Base-by-base conservation (phyloP, 2,888 invertebrate genomes). In the Drosophila rellima region DNA sequence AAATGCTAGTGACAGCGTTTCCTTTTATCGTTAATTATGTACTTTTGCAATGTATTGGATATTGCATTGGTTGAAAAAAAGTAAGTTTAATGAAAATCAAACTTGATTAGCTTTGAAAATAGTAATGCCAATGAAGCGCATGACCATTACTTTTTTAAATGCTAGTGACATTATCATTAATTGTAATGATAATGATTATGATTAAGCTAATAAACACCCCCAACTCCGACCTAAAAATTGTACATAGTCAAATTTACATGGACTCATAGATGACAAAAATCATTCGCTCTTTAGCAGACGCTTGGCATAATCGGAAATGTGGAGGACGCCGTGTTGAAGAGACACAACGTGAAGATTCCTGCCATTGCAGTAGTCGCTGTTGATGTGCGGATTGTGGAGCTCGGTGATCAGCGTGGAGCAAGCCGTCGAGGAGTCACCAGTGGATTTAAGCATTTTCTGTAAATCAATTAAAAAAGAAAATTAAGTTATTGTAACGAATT, bases 351-450 rank as follows among this genome's bases (percentile, higher is more conserved):
- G 93, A 55, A 94, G 91, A 88, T 94, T 94, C n/a, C 89, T 76
- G 0, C 93, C 94, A 74, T 91, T 92, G 15, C 94, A 93, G 75
- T 93, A 93, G 2, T 92, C 88, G 68, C 93, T 93, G 55, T 92
- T 92, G 11, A 94, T 94, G 68, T 93, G 92, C 0, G 94, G 92
- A 89, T 94, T 94, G 70, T 95, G 94, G 5, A 95, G 81, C 86
- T 95, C 94, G 0, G 94, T 80, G 20, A 95, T 93, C 78, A 94
- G 93, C 0, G 93, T 94, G 54, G 94, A 94, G 75, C 94, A 94
- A 4, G 94, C 94, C 0, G 94, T 94, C 0, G 94, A 94, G 0
- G 94, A 93, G 81, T 94, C 94, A 5, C 94, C 94, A 17, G 94
- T 91, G 1, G 92, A 90, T 31, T 89, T 88, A 0, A 92, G 78